phyloP scores from a whole-genome alignment of 1,140 invertebrate genomes.

The Scaptomyza montana region DNA sequence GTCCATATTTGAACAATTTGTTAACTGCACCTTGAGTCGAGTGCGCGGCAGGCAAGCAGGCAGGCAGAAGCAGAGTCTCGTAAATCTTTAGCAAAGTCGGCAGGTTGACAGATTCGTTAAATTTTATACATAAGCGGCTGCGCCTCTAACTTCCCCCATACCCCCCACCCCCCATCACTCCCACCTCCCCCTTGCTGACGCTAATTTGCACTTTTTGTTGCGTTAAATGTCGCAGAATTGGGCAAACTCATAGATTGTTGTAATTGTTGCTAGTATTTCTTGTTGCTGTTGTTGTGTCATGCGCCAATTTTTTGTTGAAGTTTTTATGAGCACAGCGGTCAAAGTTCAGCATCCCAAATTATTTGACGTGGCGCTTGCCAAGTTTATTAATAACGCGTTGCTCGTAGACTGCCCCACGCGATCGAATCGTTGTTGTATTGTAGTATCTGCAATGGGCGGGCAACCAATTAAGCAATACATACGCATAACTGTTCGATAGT shows the following conservation, averaged over 20 bases:
- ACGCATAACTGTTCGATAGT: not conserved
- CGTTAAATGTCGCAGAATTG: slow-evolving; percentile 73
- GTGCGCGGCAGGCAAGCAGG: too few relatives aligned
- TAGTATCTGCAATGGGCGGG: slow-evolving; percentile 38
- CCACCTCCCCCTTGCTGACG: not conserved
- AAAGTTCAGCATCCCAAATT: slow-evolving; percentile 68
- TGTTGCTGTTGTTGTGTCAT: slow-evolving; percentile 34
- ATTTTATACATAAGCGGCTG: slow-evolving; percentile 58
- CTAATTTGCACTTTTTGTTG: slow-evolving; percentile 63
- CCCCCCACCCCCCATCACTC: not conserved
- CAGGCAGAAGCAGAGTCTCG: slow-evolving; percentile 54
- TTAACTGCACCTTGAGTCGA: slow-evolving; percentile 75
- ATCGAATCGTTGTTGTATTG: not conserved
- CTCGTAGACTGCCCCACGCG: slow-evolving; percentile 22
- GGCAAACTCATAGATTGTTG: slow-evolving; percentile 24
- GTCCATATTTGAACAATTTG: slow-evolving; percentile 72
- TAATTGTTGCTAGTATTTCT: slow-evolving; percentile 28
- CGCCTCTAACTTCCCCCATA: slow-evolving; percentile 5
- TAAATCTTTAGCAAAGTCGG: slow-evolving; percentile 77
- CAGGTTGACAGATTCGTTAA: slow-evolving; percentile 82
- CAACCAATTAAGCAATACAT: slow-evolving; percentile 36
- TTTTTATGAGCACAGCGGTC: slow-evolving; percentile 71
- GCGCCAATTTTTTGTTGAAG: slow-evolving; percentile 58
- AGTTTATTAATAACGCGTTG: slow-evolving; percentile 15
- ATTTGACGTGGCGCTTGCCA: slow-evolving; percentile 47